phyloP scores from a whole-genome alignment of 2,888 invertebrate genomes.

The Leptodirus hochenwartii region DNA sequence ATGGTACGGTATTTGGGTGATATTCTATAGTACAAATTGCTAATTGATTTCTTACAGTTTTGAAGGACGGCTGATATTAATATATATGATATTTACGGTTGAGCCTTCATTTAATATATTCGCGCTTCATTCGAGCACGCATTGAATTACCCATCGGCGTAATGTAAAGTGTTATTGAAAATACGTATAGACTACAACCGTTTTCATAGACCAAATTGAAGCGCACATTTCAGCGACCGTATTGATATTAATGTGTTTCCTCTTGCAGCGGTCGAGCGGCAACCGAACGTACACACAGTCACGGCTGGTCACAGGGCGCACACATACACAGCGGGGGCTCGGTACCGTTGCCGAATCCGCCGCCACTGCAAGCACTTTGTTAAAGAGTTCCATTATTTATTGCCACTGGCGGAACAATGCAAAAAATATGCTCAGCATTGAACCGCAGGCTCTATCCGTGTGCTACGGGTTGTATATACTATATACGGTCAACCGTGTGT shows the following conservation, averaged over 20 bases:
- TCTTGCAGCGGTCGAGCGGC: constrained; percentile 2
- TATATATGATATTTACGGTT: too few species aligned
- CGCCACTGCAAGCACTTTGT: constrained; percentile 20
- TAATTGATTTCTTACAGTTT: too few species aligned
- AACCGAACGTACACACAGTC: background rate
- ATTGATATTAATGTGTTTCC: constrained; percentile 4
- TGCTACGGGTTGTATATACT: constrained; percentile 17
- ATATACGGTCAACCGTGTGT: background rate
- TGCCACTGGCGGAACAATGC: constrained; percentile 17
- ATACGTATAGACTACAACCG: too few species aligned
- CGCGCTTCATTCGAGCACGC: too few species aligned
- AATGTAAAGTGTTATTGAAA: too few species aligned
- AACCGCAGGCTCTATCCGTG: constrained; percentile 25
- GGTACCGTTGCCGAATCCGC: constrained; percentile 9
- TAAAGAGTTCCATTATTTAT: constrained; percentile 28
- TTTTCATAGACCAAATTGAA: too few species aligned
- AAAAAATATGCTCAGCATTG: constrained; percentile 26
- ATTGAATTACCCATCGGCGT: too few species aligned
- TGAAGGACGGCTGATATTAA: too few species aligned
- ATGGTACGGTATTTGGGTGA: too few species aligned
- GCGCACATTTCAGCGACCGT: too few species aligned
- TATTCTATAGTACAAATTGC: too few species aligned
- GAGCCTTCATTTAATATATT: too few species aligned
- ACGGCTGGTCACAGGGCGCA: constrained; percentile 8
- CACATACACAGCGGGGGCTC: constrained; percentile 6